A percentile compares a stretch with the other conserved stretches of the same genome.
These are phyloP conservation scores for Diadophis punctatus DNA, from an alignment of 2,113 vertebrate species.

Conservation along the genomic window DNA sequence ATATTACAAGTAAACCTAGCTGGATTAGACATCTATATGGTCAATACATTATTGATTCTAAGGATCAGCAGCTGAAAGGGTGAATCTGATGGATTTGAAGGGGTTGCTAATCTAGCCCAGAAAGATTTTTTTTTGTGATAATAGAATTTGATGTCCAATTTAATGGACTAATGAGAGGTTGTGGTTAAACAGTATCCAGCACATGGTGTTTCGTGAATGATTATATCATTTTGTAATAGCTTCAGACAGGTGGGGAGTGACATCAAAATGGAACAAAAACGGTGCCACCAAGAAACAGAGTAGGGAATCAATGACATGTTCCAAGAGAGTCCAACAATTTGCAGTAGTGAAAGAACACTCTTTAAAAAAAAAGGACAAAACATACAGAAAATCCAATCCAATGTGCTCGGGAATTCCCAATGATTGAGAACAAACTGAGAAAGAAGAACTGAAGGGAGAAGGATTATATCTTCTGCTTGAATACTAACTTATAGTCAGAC, in stretches of 20 bases:
- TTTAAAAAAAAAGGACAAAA: not conserved
- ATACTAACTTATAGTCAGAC: not conserved
- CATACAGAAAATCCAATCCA: not conserved
- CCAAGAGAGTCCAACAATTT: not conserved
- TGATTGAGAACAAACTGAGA: not conserved
- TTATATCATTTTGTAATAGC: not conserved
- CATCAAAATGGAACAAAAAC: not conserved
- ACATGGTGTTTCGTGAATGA: not conserved
- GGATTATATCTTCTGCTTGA: not conserved
- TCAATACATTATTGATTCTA: not conserved
- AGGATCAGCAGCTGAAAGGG: not conserved
- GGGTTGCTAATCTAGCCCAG: not conserved
- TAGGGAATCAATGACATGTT: not conserved
- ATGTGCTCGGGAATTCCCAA: not conserved
- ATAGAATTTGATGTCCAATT: not conserved
- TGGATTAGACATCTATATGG: not conserved
- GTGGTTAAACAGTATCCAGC: not conserved
- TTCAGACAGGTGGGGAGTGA: not conserved
- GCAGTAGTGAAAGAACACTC: no score
- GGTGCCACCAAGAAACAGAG: not conserved
- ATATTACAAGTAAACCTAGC: not conserved
- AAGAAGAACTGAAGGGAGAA: not conserved
- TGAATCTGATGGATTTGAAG: not conserved
- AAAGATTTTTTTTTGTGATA: not conserved
- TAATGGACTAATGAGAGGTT: not conserved